Conservation (phyloP, 1,140 invertebrate genomes). For the Asobara japonica region DNA sequence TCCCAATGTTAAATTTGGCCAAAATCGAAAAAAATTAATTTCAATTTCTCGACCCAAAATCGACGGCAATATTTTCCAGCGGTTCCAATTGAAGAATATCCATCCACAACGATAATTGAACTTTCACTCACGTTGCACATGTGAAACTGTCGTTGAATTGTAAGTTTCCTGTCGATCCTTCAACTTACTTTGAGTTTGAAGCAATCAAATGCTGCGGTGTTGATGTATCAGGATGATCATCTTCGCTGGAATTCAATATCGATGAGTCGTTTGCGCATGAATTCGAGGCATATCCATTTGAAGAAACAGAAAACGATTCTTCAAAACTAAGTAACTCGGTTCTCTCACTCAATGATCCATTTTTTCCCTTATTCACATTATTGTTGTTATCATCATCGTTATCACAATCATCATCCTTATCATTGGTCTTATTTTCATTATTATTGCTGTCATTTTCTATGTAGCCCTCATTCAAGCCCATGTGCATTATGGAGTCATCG, state of each 20-base stretch:
- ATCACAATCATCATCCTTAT: too few species aligned
- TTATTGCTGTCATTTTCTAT: neutral
- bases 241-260: neutral
- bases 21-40: too few species aligned
- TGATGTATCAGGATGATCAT: neutral
- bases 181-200: neutral
- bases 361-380: neutral
- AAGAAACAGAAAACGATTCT: neutral
- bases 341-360: neutral
- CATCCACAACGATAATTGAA: too few species aligned
- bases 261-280: neutral
- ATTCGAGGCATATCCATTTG: neutral
- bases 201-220: neutral
- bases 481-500: neutral
- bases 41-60: too few species aligned
- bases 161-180: too few species aligned
- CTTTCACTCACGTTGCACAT: too few species aligned
- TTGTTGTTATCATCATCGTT: too few species aligned
- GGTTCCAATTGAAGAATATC: too few species aligned
- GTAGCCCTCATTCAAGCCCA: neutral
- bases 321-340: neutral
- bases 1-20: too few species aligned
- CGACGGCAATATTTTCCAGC: too few species aligned
- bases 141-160: too few species aligned
- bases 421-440: too few species aligned